Conservation (phyloP, 1,140 invertebrate genomes). For the Ridgeia piscesae region DNA sequence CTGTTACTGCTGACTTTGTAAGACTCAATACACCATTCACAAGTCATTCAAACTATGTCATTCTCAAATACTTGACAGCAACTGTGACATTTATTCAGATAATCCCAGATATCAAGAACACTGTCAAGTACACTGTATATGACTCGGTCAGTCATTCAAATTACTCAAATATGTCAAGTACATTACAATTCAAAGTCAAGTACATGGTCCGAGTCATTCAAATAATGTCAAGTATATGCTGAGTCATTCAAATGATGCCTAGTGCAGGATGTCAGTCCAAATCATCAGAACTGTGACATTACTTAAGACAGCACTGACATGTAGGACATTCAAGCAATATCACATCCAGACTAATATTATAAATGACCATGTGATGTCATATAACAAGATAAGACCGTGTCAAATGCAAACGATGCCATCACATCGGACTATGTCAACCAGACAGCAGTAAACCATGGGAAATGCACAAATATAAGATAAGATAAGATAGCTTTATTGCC, state of each 20-base stretch:
- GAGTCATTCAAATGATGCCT: background rate
- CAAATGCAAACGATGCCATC: background rate
- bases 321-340: background rate
- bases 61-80: too few species aligned
- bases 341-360: background rate
- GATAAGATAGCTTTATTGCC: too few species aligned
- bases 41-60: background rate
- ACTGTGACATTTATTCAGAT: too few species aligned
- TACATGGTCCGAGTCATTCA: too few species aligned
- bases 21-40: too few species aligned
- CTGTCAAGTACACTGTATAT: too few species aligned
- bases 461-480: background rate
- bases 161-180: too few species aligned
- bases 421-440: background rate
- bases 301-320: background rate
- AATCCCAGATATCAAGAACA: too few species aligned
- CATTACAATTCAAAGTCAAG: too few species aligned
- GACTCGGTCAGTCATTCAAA: too few species aligned
- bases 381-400: background rate
- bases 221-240: background rate
- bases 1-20: too few species aligned
- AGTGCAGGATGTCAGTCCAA: background rate
- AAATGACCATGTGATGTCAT: background rate
- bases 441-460: background rate
- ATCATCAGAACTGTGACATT: background rate